These are phyloP conservation scores for Spatulosminthurus flaviceps DNA, from an alignment of 2,888 invertebrate genomes.

Conservation along the genomic window DNA sequence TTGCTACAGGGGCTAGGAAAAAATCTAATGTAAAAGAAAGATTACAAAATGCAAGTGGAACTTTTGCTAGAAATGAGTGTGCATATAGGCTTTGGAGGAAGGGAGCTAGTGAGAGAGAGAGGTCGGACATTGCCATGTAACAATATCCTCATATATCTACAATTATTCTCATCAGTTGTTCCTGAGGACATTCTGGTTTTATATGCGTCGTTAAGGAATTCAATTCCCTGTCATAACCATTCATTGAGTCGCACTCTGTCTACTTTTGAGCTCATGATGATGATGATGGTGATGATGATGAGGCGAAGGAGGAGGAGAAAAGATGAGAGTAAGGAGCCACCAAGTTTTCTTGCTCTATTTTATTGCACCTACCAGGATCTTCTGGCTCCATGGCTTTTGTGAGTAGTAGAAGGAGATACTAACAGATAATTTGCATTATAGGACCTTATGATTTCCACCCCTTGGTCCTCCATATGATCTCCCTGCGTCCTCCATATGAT, in stretches of 20 bases:
- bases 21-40: too few species aligned
- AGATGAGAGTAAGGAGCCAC: not conserved
- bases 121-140: slow-evolving; percentile 54
- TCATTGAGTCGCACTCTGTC: slow-evolving; percentile 40
- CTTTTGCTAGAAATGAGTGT: too few species aligned
- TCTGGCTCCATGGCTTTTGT: not conserved
- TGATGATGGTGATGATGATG: slow-evolving; percentile 16
- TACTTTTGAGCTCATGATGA: slow-evolving; percentile 2
- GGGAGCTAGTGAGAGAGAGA: slow-evolving; percentile 32
- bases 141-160: slow-evolving; percentile 53
- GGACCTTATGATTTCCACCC: too few species aligned
- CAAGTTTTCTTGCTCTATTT: not conserved
- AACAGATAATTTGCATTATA: too few species aligned
- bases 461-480: too few species aligned
- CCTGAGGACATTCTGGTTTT: slow-evolving; percentile 56
- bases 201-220: slow-evolving; percentile 56
- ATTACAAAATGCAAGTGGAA: too few species aligned
- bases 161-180: slow-evolving; percentile 50
- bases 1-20: too few species aligned
- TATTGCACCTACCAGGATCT: not conserved
- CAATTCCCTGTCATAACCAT: slow-evolving; percentile 58
- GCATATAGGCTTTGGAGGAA: too few species aligned
- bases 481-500: too few species aligned
- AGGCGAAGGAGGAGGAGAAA: not conserved
- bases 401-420: not conserved